Conservation (phyloP, 2,113 vertebrate genomes). For the Pseudorasbora parva region DNA sequence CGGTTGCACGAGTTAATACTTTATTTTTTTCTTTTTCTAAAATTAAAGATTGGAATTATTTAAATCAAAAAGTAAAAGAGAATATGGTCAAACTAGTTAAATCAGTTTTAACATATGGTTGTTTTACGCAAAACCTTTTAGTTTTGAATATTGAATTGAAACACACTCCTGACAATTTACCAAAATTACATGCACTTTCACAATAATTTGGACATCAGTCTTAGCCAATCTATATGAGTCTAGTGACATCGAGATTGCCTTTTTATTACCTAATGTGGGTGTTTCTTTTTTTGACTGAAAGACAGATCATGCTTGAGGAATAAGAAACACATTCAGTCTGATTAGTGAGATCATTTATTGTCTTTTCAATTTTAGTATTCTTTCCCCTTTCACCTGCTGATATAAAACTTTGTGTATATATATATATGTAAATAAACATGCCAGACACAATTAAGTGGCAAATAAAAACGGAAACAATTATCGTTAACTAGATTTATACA, state of each 20-base stretch:
- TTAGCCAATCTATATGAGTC: not conserved
- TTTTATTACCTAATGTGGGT: not conserved
- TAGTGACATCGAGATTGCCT: not conserved
- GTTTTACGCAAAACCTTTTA: too few relatives aligned
- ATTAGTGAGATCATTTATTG: constrained; percentile 13
- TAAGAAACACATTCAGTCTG: not conserved
- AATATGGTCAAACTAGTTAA: too few relatives aligned
- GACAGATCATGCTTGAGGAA: not conserved
- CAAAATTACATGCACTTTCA: not conserved
- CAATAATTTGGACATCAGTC: not conserved
- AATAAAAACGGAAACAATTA: not conserved
- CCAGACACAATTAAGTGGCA: not conserved
- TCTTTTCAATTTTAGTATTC: not conserved
- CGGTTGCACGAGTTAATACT: not conserved
- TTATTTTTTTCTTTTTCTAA: not conserved
- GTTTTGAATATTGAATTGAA: too few relatives aligned
- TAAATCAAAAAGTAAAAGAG: too few relatives aligned
- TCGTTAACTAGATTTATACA: not conserved
- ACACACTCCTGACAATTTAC: not conserved
- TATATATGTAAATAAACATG: not conserved
- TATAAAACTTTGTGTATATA: not conserved
- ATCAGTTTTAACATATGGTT: too few relatives aligned
- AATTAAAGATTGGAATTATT: not conserved
- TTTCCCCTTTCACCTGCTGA: not conserved
- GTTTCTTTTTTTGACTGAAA: not conserved